phyloP scores from a whole-genome alignment of 2,797 vertebrate species.

The Myotis pilosus region DNA sequence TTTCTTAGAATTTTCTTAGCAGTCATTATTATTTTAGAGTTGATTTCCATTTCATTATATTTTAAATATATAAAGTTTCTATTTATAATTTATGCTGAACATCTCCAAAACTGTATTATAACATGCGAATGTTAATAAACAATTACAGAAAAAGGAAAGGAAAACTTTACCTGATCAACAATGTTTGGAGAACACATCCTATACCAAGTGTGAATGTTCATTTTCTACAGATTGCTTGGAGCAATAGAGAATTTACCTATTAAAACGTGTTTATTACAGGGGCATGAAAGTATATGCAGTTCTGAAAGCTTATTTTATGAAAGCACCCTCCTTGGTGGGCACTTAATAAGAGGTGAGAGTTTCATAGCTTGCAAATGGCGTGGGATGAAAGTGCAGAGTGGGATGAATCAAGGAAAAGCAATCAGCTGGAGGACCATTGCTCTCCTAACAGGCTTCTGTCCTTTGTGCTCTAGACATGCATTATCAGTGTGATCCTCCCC shows the following conservation, averaged over 20 bases:
- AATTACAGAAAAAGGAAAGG: background rate
- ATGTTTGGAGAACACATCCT: background rate
- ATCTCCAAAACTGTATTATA: conserved; percentile 9
- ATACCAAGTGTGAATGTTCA: background rate
- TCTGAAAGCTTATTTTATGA: background rate
- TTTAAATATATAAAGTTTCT: background rate
- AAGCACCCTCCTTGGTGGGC: background rate
- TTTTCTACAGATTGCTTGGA: background rate
- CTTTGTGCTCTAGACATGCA: background rate
- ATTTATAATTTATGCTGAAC: background rate
- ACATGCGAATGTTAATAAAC: background rate
- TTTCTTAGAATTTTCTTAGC: background rate
- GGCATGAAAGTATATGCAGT: background rate
- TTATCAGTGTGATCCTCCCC: background rate
- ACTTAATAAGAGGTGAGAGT: background rate
- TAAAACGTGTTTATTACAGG: background rate
- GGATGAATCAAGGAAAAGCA: background rate
- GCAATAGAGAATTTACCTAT: background rate
- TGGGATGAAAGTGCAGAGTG: background rate
- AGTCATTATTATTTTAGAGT: background rate
- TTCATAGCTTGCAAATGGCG: background rate
- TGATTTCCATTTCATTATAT: background rate
- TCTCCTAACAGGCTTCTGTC: background rate
- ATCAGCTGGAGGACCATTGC: background rate
- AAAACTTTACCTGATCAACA: background rate